Evolutionary conservation across 2,113 vertebrate species (phyloP).

Genomic region (Isichthys henryi): DNA sequence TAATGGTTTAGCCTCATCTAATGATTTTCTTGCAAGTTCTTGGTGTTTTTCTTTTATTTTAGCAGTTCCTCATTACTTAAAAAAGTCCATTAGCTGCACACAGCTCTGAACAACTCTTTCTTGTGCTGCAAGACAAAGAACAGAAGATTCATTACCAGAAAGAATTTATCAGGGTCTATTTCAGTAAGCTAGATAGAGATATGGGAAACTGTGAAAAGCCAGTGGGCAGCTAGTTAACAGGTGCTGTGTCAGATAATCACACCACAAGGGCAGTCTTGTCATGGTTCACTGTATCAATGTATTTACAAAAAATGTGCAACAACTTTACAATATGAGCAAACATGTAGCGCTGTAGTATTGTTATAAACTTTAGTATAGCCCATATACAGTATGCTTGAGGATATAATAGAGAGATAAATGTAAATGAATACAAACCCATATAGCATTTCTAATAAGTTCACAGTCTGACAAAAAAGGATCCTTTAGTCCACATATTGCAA

Average conservation of each 20-base stretch:
- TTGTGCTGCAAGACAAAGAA: conserved; percentile 33
- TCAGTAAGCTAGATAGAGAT: too few species aligned
- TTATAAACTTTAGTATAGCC: neutral
- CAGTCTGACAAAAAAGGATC: neutral
- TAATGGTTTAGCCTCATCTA: neutral
- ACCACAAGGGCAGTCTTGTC: neutral
- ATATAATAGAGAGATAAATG: neutral
- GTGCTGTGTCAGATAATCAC: neutral
- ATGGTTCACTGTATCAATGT: neutral
- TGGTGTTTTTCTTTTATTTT: conserved; percentile 37
- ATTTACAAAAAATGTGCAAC: neutral
- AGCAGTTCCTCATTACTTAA: conserved; percentile 30
- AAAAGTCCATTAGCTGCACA: conserved; percentile 51
- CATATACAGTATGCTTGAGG: neutral
- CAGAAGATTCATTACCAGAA: neutral
- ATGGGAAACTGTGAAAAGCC: neutral
- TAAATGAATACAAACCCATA: neutral
- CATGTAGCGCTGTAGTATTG: neutral
- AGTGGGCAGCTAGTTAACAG: neutral
- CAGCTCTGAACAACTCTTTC: conserved; percentile 42
- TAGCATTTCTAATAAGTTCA: neutral
- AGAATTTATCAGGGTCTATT: neutral
- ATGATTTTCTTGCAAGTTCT: conserved; percentile 38
- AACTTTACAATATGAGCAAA: neutral
- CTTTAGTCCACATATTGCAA: neutral